Percentiles rank a stretch among this genome's conserved stretches.
Conservation (phyloP, 2,113 vertebrate genomes). For the Pachycephala philippinensis region DNA sequence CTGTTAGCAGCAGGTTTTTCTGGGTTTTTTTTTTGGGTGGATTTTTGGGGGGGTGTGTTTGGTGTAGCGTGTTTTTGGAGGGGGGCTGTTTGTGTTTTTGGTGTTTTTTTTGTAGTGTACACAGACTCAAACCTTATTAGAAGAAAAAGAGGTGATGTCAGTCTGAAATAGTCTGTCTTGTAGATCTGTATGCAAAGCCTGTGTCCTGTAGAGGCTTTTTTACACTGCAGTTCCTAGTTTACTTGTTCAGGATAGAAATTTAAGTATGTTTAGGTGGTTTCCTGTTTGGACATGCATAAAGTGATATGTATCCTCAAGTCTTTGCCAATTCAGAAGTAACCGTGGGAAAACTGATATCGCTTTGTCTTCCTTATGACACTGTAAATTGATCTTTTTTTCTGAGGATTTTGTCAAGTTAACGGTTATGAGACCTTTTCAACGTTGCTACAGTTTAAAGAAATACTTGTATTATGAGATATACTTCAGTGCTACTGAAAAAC, state of each 20-base stretch:
- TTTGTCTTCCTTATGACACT: background rate
- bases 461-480: background rate
- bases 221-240: background rate
- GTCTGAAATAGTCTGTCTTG: background rate
- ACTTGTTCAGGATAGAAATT: background rate
- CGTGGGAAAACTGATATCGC: background rate
- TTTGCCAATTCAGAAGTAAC: background rate
- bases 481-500: background rate
- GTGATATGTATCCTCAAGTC: background rate
- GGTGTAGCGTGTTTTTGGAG: background rate
- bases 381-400: background rate
- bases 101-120: background rate
- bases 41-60: background rate
- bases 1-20: background rate
- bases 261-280: background rate
- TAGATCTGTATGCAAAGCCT: background rate
- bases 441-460: background rate
- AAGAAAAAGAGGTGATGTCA: background rate
- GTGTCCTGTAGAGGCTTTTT: background rate
- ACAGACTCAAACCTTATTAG: background rate
- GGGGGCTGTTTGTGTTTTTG: too few relatives aligned
- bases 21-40: background rate
- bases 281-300: background rate
- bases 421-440: background rate
- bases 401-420: background rate